Evolutionary conservation across 2,888 invertebrate species (phyloP), one percentile per base, ranked within the genome.

Genomic region (Argyresthia albistria): DNA sequence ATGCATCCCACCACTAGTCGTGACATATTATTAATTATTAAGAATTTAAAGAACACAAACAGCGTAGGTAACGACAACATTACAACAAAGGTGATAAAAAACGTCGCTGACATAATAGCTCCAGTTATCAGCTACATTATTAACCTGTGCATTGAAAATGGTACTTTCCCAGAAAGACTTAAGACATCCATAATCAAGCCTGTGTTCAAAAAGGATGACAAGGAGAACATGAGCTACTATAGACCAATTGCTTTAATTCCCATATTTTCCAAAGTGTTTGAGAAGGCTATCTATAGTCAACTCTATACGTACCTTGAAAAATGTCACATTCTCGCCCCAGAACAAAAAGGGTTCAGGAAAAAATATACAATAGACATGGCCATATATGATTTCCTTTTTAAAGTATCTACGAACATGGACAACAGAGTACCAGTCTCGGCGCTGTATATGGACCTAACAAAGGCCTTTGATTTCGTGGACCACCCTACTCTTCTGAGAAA

Each of bases 131-230:
- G 53, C 46, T 50, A 53, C 37, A 45, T 51, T 7, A 51, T 51
- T 8, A 54, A 54, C 35, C 11, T 43, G n/a, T 51, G 47, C 4
- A 47, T 51, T 9, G 12, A n/a, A 15, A 11, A 47, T n/a, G 51
- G 54, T 12, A 47, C 15, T 35, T 54, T 54, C 49, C 51, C 54
- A 15, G 10, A 15, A 10, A 47, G n/a, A 43, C 16, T 54, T 15
- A 54, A 54, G 51, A 25, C 35, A 6, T 47, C 54, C 7, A 12
- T 54, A 10, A 47, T 54, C 15, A 51, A 47, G 36, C 54, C 54
- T 11, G 10, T 51, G 6, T 51, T 47, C 42, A 53, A 54, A 43
- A 54, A 48, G 43, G 36, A 25, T 4, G 35, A 51, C 12, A 46
- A 43, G 39, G 35, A 15, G 9, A 35, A 51, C 16, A 43, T n/a